A percentile compares a stretch with the other conserved stretches of the same genome.
These are phyloP conservation scores for Venturia canescens DNA, from an alignment of 1,140 invertebrate species.

Conservation along the genomic window DNA sequence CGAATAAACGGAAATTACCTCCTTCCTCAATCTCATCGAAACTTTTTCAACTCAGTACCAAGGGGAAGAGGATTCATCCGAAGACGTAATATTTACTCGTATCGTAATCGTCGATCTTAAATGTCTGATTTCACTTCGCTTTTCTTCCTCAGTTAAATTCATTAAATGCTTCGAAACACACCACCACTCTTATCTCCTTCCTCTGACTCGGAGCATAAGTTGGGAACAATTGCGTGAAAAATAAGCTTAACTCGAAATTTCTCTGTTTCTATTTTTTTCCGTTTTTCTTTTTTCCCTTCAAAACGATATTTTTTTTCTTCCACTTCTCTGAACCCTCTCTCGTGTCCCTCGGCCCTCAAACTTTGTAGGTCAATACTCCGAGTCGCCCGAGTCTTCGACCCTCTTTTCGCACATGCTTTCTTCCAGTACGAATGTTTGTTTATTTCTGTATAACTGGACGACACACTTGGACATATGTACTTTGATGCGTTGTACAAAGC, in stretches of 20 bases:
- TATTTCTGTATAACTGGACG: conserved; percentile 60
- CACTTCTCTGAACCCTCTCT: neutral
- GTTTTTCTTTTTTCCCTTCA: neutral
- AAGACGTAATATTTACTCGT: too few relatives aligned
- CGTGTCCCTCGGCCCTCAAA: conserved; percentile 9
- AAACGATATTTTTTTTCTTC: neutral
- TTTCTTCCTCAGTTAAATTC: neutral
- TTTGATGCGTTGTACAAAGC: conserved; percentile 61
- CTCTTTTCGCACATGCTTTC: conserved; percentile 57
- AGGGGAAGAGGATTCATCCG: too few relatives aligned
- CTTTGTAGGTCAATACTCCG: conserved; percentile 51
- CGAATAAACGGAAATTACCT: too few relatives aligned
- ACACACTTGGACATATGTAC: conserved; percentile 66
- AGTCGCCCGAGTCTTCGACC: conserved; percentile 61
- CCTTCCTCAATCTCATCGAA: too few relatives aligned
- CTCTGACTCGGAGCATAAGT: neutral
- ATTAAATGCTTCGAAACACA: neutral
- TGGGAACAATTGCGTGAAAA: too few relatives aligned
- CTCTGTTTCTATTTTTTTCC: neutral
- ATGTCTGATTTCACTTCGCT: neutral
- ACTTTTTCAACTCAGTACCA: too few relatives aligned
- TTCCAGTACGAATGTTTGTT: conserved; percentile 48
- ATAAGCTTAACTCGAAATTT: neutral
- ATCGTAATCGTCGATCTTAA: too few relatives aligned
- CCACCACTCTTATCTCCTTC: neutral